Evolutionary conservation across 2,113 vertebrate genomes (phyloP), one percentile per base, ranked within the genome.

Genomic region (Mixornis gularis): DNA sequence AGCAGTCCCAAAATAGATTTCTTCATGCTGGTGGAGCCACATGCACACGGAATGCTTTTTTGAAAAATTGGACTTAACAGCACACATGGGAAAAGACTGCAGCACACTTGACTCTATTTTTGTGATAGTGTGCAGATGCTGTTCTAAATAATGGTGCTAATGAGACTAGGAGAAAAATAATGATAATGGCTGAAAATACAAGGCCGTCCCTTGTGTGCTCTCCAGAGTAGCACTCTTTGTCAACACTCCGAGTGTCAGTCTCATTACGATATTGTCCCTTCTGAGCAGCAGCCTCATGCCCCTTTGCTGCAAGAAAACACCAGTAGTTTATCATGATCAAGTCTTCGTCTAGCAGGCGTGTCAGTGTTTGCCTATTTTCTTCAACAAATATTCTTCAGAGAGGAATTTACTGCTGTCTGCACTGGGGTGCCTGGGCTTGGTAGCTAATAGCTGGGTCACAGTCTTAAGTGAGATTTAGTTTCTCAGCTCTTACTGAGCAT

Each of bases 61-160:
- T 82, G 82, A 79, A 83, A 91, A 82, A 77, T 3, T 19, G 36
- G 46, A 68, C 63, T 72, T 72, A 90, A 79, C 76, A 83, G 79
- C 82, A 85, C 26, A 6, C 49, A 25, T 66, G 84, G 77, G 80
- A 81, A 78, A 52, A 84, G 55, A 20, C 0, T 0, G 36, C 3
- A 3, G 26, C 59, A 49, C 9, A 2, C 59, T 90, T 76, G 79
- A 32, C 59, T 85, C 60, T 86, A 32, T 58, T 92, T 82, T 60
- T 88, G 72, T 76, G 85, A 53, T 73, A 17, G 8, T 77, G 51
- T 90, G 76, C 76, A 88, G 86, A 79, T 90, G 83, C 82, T 79
- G 38, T 70, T 91, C 71, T 44, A 73, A 91, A 63, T 87, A 91
- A 79, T 14, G 34, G 15, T 43, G 34, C 44, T 91, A 85, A 85